Evolutionary conservation across 1,140 invertebrate genomes (phyloP), one percentile per base, ranked within the genome.

Genomic region (Conus ventricosus): DNA sequence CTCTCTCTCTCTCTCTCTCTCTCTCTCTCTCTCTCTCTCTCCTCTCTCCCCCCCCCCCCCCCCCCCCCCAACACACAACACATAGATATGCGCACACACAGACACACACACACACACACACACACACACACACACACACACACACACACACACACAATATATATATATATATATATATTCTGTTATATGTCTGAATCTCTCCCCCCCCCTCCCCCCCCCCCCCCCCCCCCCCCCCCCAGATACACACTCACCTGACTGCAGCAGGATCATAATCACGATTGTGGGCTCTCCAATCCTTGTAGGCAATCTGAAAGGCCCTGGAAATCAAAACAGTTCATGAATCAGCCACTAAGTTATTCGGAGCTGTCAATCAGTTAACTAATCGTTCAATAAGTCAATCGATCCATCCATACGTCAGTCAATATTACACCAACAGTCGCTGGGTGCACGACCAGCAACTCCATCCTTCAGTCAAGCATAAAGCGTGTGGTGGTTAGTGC

Each of bases 251-350:
- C 75, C 85, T 87, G 63, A 63, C 80, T 54, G 86, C 71, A 23
- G 87, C 75, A 71, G 83, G 13, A 0, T 82, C 60, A 82, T 90
- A 84, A 20, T 71, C 13, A 7, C 76, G 83, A 82, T 89, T 89
- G 51, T 88, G 87, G 51, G 87, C 80, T 76, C 91, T 91, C 92
- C 92, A 93, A 67, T 93, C 92, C 55, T 90, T 92, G 84, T 93
- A 93, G 25, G 91, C 92, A 4, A 92, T 91, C 80, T 93, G 92
- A 82, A 81, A 81, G 80, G 80, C 80, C 20, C 67, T 71, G 67
- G 17, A 71, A 71, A 11, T 15, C 57, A 60, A 39, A 39, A 1
- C 39, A 39, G 39, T 39, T 39, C 39, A 39, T 39, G 39, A 39
- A 39, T 3, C 39, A 39, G 39, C 39, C 39, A 39, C 39, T 39